A percentile compares a stretch with the other conserved stretches of the same genome.
These are phyloP conservation scores for Cricetomys ansorgei DNA, from an alignment of 2,113 vertebrate genomes.

Conservation along the genomic window DNA sequence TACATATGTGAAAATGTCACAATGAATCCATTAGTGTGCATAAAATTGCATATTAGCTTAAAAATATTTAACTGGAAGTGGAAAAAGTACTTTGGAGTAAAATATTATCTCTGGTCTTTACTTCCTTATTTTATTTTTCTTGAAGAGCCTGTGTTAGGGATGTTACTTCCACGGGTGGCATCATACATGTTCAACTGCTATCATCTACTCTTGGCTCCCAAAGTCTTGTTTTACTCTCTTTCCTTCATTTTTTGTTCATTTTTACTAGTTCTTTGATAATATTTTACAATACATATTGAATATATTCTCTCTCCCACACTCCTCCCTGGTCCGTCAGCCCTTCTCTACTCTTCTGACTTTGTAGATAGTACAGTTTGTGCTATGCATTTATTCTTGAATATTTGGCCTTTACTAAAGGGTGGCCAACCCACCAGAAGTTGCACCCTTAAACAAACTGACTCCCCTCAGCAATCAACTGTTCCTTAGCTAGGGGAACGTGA, in stretches of 20 bases:
- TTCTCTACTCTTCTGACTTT: background rate
- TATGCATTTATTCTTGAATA: background rate
- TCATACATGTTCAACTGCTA: background rate
- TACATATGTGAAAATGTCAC: background rate
- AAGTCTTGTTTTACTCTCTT: background rate
- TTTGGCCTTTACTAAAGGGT: background rate
- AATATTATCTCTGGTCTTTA: background rate
- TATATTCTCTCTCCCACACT: background rate
- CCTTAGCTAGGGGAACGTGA: background rate
- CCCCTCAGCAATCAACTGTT: background rate
- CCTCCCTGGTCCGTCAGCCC: background rate
- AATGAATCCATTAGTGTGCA: background rate
- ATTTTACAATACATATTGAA: background rate
- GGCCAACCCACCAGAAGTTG: background rate
- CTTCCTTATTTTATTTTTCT: background rate
- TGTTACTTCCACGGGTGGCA: background rate
- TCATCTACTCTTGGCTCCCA: background rate
- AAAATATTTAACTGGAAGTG: background rate
- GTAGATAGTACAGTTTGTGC: background rate
- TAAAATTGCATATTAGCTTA: background rate
- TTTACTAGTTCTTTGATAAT: background rate
- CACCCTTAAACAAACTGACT: background rate
- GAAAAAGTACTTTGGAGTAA: background rate
- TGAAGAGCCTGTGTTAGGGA: background rate
- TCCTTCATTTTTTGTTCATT: background rate